Base-by-base conservation (phyloP, 1,140 invertebrate species). In the Drosophila micromelanica region DNA sequence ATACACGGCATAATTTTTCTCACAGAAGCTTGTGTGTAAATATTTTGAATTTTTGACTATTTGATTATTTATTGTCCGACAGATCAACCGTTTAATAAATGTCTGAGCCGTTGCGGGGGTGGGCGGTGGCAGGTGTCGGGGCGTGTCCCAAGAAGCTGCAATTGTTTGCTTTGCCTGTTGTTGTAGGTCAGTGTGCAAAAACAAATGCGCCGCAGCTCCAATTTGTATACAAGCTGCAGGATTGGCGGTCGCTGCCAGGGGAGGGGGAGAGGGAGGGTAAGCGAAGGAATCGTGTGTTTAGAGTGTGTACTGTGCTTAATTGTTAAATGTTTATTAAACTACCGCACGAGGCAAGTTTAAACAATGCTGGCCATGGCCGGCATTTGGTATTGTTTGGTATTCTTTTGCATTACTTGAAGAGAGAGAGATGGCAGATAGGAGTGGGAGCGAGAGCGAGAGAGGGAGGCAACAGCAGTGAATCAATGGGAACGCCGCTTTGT, bases 151-250 rank as follows among this genome's bases (percentile, higher is more conserved):
- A 37, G 73, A 73, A 68, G 79, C 59, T 84, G 84, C 80, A 90
- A 89, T 80, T 89, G 79, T 84, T 89, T 89, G 85, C 67, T 70
- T 79, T 70, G 71, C 57, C 56, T 71, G 82, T 90, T 90, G 87
- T 78, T 90, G 82, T 90, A 90, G 87, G 87, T 90, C 87, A 90
- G 87, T 90, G 87, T 90, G 87, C 85, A 84, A 90, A 87, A 90
- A 80, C 87, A 90, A 84, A 84, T 74, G 69, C 45, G 43, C 65
- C 60, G 64, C 69, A 54, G 84, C 84, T 82, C 62, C 82, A 68
- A 70, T 68, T 70, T 87, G 71, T 87, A 89, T 81, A 86, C 73
- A 79, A 73, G 46, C 5, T 30, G 20, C 3, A 57, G 71, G 64
- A 32, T 15, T 38, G 55, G 62, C 23, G 17, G 57, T 4, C 38